These are phyloP conservation scores for Lepilemur septentrionalis DNA, from an alignment of 2,797 vertebrate species.

Conservation along the genomic window DNA sequence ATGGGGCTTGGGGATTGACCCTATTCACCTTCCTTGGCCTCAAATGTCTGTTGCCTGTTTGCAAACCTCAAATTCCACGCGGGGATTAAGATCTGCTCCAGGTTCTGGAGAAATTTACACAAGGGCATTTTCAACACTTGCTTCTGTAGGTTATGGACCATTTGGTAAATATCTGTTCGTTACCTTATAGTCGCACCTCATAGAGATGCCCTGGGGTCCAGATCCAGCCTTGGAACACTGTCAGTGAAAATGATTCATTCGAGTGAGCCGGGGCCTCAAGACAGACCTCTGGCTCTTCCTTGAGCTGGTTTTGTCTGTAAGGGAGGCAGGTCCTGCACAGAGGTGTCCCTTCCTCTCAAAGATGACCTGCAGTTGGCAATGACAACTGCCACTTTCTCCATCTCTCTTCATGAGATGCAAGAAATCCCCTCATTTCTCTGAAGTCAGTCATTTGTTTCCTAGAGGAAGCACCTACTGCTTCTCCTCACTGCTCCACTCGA, in stretches of 20 bases:
- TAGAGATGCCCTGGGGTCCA: constrained; percentile 50
- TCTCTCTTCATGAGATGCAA: background rate
- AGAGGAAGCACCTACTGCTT: background rate
- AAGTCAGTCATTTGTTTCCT: constrained; percentile 16
- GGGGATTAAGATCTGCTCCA: background rate
- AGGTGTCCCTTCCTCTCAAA: background rate
- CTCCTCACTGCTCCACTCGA: too few species aligned
- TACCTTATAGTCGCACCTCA: constrained; percentile 52
- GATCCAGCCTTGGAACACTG: constrained; percentile 25
- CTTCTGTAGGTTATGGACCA: constrained; percentile 48
- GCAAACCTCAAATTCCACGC: background rate
- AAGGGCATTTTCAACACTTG: constrained; percentile 12
- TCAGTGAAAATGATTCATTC: background rate
- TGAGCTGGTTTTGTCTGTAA: background rate
- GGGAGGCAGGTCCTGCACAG: background rate
- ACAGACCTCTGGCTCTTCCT: background rate
- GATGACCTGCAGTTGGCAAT: background rate
- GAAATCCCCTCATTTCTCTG: background rate
- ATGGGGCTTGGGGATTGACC: background rate
- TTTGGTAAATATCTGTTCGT: constrained; percentile 52
- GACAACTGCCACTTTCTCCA: background rate
- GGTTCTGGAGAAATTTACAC: background rate
- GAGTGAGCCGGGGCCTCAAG: background rate
- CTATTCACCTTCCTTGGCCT: background rate
- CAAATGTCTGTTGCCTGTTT: background rate